phyloP scores from a whole-genome alignment of 2,888 invertebrate genomes.

The Lasioglossum malachurum region DNA sequence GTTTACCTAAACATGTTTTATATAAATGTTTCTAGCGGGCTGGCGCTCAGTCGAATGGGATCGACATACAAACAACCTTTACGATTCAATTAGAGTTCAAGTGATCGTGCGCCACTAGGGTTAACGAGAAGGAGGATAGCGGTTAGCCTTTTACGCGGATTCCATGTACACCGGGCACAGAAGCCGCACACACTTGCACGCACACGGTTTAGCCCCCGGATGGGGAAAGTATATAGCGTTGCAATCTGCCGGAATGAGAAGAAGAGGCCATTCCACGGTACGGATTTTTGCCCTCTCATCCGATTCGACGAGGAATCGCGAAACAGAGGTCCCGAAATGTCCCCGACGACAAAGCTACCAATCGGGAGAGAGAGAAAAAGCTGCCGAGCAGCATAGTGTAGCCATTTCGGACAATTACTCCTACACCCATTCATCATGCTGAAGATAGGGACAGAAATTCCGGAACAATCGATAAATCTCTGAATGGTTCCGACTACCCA shows the following conservation, averaged over 20 bases:
- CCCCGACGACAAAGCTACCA: conserved; percentile 64
- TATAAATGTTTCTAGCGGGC: conserved; percentile 11
- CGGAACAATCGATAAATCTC: conserved; percentile 71
- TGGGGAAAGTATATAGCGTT: conserved; percentile 23
- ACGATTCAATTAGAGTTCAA: conserved; percentile 49
- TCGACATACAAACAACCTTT: conserved; percentile 43
- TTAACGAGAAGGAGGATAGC: conserved; percentile 43
- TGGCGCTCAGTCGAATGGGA: background rate
- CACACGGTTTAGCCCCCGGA: background rate
- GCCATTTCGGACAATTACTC: conserved; percentile 75
- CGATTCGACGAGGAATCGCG: conserved; percentile 49
- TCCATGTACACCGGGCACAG: background rate
- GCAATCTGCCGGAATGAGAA: conserved; percentile 37
- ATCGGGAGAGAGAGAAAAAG: conserved; percentile 63
- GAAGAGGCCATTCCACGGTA: conserved; percentile 21
- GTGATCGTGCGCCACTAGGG: conserved; percentile 21
- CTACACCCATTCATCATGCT: conserved; percentile 71
- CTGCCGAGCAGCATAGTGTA: conserved; percentile 55
- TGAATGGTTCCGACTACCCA: background rate
- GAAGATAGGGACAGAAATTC: conserved; percentile 71
- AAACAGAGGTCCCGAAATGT: conserved; percentile 56
- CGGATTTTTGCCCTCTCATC: conserved; percentile 64
- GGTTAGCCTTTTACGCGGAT: conserved; percentile 22
- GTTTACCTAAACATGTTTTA: background rate
- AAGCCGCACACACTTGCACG: background rate